These are phyloP conservation scores for Eospalax fontanierii DNA, from an alignment of 2,797 vertebrate species.

Conservation along the genomic window DNA sequence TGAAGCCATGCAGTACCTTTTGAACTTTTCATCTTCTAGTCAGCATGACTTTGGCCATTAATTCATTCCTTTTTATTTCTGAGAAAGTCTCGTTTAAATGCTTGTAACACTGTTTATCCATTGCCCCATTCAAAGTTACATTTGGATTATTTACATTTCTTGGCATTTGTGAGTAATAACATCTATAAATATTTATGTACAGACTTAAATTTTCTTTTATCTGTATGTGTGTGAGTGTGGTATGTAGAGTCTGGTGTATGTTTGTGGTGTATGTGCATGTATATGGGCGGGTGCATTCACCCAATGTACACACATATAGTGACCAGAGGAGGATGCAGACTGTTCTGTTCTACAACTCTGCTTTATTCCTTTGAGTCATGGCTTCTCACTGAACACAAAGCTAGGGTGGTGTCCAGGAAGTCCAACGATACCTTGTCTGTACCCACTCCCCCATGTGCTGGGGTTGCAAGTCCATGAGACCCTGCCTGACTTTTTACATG, in stretches of 20 bases:
- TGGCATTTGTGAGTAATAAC: neutral
- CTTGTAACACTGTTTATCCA: neutral
- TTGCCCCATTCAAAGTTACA: neutral
- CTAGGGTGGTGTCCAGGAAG: neutral
- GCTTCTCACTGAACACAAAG: neutral
- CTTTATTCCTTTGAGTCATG: neutral
- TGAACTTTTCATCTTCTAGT: neutral
- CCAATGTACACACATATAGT: neutral
- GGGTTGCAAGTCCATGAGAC: neutral
- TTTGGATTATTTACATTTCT: neutral
- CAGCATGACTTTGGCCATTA: neutral
- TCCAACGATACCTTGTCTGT: neutral
- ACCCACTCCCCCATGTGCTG: neutral
- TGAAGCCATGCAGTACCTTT: neutral
- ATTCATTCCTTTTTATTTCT: neutral
- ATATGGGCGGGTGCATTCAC: too few relatives aligned
- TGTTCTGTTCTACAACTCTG: neutral
- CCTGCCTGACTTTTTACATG: neutral
- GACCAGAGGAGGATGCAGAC: neutral
- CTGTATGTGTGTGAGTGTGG: neutral
- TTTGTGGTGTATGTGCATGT: too few relatives aligned
- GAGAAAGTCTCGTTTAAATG: neutral
- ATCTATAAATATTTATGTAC: slow-evolving; percentile 7
- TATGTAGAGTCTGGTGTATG: too few relatives aligned
- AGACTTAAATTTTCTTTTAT: neutral